These are phyloP conservation scores for Thunnus maccoyii DNA, from an alignment of 2,113 vertebrate species.

Conservation along the genomic window DNA sequence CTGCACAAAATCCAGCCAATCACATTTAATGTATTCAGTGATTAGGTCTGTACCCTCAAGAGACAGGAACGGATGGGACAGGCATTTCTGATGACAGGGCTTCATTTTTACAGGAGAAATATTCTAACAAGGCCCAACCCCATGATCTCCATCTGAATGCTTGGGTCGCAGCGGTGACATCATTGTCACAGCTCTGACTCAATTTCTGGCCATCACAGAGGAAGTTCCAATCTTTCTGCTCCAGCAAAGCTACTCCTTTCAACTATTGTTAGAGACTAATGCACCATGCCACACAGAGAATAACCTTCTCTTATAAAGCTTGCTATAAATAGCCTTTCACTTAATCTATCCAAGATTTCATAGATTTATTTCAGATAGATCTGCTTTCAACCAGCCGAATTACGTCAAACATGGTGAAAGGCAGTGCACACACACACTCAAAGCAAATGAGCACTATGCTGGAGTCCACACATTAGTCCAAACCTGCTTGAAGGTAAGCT, in stretches of 20 bases:
- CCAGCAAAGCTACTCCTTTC: constrained; percentile 44
- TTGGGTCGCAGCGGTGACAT: constrained; percentile 17
- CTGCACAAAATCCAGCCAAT: constrained; percentile 56
- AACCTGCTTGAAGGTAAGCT: too few relatives aligned
- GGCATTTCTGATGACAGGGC: constrained; percentile 46
- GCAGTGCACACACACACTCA: too few relatives aligned
- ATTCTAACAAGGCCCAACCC: constrained; percentile 53
- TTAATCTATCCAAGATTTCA: constrained; percentile 35
- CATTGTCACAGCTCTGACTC: constrained; percentile 31
- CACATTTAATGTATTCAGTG: constrained; percentile 70
- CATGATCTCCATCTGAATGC: constrained; percentile 44
- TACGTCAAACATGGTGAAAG: not conserved
- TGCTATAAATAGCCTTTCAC: constrained; percentile 51
- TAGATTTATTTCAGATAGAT: constrained; percentile 23
- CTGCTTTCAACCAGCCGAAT: constrained; percentile 7
- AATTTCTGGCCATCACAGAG: constrained; percentile 37
- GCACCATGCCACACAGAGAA: too few relatives aligned
- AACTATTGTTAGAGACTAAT: constrained; percentile 54
- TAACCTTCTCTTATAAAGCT: too few relatives aligned
- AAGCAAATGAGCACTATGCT: too few relatives aligned
- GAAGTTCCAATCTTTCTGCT: constrained; percentile 24
- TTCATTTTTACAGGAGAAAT: constrained; percentile 44
- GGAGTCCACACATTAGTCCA: too few relatives aligned
- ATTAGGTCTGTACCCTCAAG: constrained; percentile 61
- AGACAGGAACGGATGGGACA: constrained; percentile 35